Conservation (phyloP, 2,888 invertebrate species). For the Caenorhabditis wallacei region DNA sequence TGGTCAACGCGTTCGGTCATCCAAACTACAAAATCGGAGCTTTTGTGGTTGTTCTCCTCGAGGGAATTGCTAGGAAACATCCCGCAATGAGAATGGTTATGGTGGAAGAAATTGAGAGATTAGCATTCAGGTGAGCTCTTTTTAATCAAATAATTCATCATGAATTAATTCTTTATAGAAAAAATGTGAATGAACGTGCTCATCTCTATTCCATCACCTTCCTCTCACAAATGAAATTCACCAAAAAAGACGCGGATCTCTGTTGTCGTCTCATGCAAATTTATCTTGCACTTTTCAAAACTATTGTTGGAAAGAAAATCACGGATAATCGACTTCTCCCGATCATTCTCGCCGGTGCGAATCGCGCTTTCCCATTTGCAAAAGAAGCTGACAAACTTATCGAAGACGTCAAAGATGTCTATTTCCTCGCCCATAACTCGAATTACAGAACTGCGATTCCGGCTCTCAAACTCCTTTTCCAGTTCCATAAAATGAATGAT, state of each 20-base stretch:
- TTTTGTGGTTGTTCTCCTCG: constrained; percentile 91
- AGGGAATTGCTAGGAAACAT: constrained; percentile 90
- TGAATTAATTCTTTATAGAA: constrained; percentile 85
- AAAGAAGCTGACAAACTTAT: constrained; percentile 86
- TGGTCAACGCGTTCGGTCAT: constrained; percentile 97
- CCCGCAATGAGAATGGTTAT: constrained; percentile 94
- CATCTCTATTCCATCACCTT: constrained; percentile 96
- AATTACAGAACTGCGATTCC: constrained; percentile 88
- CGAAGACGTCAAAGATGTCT: constrained; percentile 89
- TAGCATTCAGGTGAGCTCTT: constrained; percentile 88
- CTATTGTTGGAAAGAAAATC: constrained; percentile 87
- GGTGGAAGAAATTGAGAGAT: constrained; percentile 91
- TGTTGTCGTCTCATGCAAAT: constrained; percentile 91
- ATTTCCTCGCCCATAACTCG: constrained; percentile 90
- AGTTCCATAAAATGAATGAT: constrained; percentile 85
- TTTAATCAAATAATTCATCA: not conserved
- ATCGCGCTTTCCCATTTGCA: constrained; percentile 91
- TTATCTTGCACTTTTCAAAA: constrained; percentile 95
- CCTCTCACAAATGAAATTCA: constrained; percentile 90
- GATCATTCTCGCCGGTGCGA: constrained; percentile 90
- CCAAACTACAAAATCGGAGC: constrained; percentile 92
- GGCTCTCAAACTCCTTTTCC: constrained; percentile 87
- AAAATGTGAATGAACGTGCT: constrained; percentile 91
- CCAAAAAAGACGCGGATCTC: constrained; percentile 80
- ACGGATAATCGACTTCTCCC: constrained; percentile 91